phyloP scores from a whole-genome alignment of 2,797 vertebrate genomes.

The Melanotaenia trifasciata region DNA sequence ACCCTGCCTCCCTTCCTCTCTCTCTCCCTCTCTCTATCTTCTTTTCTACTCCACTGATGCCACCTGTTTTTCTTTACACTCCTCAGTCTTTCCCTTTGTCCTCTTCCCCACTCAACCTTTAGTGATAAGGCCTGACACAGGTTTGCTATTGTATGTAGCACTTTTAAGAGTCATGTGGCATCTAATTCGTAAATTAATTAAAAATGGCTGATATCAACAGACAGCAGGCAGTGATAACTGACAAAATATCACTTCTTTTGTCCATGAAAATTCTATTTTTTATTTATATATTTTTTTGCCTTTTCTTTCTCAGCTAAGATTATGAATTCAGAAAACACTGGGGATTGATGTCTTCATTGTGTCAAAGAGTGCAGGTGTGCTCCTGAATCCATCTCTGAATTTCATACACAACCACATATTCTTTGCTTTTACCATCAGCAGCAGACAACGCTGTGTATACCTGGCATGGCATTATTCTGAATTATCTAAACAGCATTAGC shows the following conservation, averaged over 20 bases:
- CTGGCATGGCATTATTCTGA: slow-evolving; percentile 89
- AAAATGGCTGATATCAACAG: slow-evolving; percentile 8
- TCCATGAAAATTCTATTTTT: not conserved
- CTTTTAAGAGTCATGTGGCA: not conserved
- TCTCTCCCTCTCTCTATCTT: slow-evolving; percentile 20
- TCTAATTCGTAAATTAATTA: not conserved
- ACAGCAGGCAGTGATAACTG: not conserved
- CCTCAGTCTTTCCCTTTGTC: slow-evolving; percentile 24
- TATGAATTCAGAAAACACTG: not conserved
- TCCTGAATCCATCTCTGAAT: slow-evolving; percentile 66
- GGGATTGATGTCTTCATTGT: slow-evolving; percentile 26
- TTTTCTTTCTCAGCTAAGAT: not conserved
- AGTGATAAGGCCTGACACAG: slow-evolving; percentile 9
- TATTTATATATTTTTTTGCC: not conserved
- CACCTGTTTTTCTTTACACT: slow-evolving; percentile 50
- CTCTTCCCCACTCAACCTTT: slow-evolving; percentile 31
- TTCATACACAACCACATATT: slow-evolving; percentile 25
- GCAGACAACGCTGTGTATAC: slow-evolving; percentile 89
- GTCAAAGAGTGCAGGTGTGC: slow-evolving; percentile 57
- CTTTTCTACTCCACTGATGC: slow-evolving; percentile 26
- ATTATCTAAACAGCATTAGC: slow-evolving; percentile 98
- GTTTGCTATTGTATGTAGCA: not conserved
- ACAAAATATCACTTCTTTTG: not conserved
- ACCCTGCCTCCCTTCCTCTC: slow-evolving; percentile 45
- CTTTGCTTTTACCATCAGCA: slow-evolving; percentile 52